These are phyloP conservation scores for Brachionus rotundiformis DNA, from an alignment of 1,140 invertebrate species.

Conservation along the genomic window DNA sequence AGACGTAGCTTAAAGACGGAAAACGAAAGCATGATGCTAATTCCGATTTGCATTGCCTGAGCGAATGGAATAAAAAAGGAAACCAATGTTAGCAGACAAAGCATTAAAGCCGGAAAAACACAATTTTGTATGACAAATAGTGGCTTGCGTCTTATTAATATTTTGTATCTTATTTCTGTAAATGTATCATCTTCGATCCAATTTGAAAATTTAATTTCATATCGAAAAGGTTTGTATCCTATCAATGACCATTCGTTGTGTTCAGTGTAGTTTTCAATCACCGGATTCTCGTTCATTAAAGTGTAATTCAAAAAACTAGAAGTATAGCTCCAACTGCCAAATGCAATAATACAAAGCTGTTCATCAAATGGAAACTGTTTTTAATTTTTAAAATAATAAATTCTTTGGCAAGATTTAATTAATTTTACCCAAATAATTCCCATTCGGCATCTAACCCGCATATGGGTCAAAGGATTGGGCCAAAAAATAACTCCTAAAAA, in stretches of 20 bases:
- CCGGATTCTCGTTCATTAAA: constrained; percentile 30
- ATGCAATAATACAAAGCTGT: constrained; percentile 31
- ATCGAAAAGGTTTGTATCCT: constrained; percentile 1
- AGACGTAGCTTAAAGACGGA: constrained; percentile 44
- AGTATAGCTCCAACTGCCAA: constrained; percentile 46
- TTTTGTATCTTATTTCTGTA: constrained; percentile 38
- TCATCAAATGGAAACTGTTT: constrained; percentile 52
- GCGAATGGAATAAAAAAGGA: constrained; percentile 52
- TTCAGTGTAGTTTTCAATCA: constrained; percentile 47
- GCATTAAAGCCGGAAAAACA: constrained; percentile 50
- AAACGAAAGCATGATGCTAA: constrained; percentile 51
- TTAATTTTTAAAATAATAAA: not conserved
- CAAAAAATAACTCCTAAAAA: constrained; percentile 46
- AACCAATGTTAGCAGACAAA: constrained; percentile 31
- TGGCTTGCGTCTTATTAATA: constrained; percentile 42
- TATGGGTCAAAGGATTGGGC: constrained; percentile 46
- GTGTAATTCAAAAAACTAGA: constrained; percentile 46
- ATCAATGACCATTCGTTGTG: constrained; percentile 50
- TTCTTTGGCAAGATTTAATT: not conserved
- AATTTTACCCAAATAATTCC: constrained; percentile 41
- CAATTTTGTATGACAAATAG: constrained; percentile 49
- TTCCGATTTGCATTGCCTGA: constrained; percentile 53
- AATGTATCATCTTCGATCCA: constrained; percentile 51
- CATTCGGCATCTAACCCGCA: constrained; percentile 51
- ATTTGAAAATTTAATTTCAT: constrained; percentile 25